Evolutionary conservation across 2,797 vertebrate genomes (phyloP), one percentile per base, ranked within the genome.

Genomic region (Tarsius wallacei): DNA sequence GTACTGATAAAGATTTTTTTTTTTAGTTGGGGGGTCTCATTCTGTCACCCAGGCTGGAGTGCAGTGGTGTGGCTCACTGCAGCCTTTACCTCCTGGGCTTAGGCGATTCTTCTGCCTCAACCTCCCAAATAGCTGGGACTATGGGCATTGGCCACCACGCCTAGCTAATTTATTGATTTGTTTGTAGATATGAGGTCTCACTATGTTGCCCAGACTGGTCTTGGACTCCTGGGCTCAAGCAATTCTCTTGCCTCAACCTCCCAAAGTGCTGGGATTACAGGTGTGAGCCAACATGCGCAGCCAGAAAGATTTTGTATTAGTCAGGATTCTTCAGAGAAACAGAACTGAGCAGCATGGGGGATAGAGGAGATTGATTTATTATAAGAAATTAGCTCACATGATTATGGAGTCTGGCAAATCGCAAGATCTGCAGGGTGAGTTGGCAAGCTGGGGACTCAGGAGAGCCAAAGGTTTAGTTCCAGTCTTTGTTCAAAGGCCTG

Each of bases 311-410:
- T 55, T 94, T 86, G 15, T 73, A 47, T 70, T 68, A 55, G 55
- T 84, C n/a, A 55, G 28, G 19, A 47, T 87, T 93, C 66, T 85
- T 66, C 66, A 96, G 93, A 87, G 77, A 73, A 93, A 76, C 47
- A 70, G 68, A 89, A 63, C 42, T 57, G 15, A 14, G 51, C 87
- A 93, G 89, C 36, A 33, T 36, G 73, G 17, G 36, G 47, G 74
- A 68, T 68, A 61, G 19, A n/a, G 19, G 63, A 70, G 63, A 68
- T 12, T 77, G 61, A 90, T 26, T 82, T 91, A 61, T 82, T 71
- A 61, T 53, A 77, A 77, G 74, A 55, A 84, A 66, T n/a, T 59
- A 70, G 61, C n/a, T 68, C 61, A 59, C 17, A 53, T 21, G 15
- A 1, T 88, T 61, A n/a, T 2, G 22, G 36, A 77, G 55, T 24